phyloP scores from a whole-genome alignment of 2,113 vertebrate genomes.

The Microcebus griseorufus region DNA sequence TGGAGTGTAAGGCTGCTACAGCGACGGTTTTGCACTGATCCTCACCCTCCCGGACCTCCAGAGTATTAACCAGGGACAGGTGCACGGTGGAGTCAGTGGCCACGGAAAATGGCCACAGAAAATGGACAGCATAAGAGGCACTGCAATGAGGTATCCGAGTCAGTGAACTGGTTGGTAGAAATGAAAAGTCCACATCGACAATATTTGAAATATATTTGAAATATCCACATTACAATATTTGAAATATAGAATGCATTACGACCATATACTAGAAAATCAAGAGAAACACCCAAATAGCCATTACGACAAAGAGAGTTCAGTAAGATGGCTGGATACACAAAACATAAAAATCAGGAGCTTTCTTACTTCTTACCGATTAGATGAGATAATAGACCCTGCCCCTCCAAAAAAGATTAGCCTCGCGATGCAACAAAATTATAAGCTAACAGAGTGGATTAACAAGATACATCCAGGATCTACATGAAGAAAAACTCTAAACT shows the following conservation, averaged over 20 bases:
- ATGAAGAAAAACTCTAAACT: not conserved
- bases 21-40: rapidly evolving
- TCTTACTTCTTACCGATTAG: not conserved
- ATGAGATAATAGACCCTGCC: not conserved
- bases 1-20: not conserved
- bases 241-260: rapidly evolving
- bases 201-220: too few relatives aligned
- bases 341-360: not conserved
- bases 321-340: too few relatives aligned
- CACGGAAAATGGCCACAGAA: rapidly evolving
- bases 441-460: not conserved
- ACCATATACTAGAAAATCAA: not conserved
- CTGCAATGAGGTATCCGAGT: rapidly evolving
- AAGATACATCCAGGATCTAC: not conserved
- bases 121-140: rapidly evolving
- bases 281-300: not conserved
- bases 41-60: not conserved
- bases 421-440: not conserved
- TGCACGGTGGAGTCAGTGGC: rapidly evolving
- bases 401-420: not conserved
- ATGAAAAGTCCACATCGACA: not conserved
- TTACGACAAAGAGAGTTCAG: not conserved
- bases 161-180: rapidly evolving
- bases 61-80: not conserved
- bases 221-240: rapidly evolving